phyloP scores from a whole-genome alignment of 1,140 invertebrate genomes.

The Leptonema lineaticorne region DNA sequence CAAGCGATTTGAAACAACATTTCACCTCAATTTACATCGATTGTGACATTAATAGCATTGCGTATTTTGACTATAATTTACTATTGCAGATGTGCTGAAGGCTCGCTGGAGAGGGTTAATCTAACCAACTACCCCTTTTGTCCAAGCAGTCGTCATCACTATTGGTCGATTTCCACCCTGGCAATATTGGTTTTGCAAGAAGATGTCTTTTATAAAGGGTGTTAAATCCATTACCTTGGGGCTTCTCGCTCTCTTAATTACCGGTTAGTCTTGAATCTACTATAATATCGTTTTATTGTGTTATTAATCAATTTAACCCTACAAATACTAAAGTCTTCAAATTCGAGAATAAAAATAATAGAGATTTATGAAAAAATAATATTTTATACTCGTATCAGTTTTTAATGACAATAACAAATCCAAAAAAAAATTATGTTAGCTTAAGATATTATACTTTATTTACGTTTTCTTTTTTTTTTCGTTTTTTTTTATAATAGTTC shows the following conservation, averaged over 20 bases:
- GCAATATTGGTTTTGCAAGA: neutral
- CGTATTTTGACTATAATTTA: neutral
- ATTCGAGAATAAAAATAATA: too few species aligned
- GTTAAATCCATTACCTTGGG: neutral
- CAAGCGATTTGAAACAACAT: too few species aligned
- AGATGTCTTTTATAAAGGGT: neutral
- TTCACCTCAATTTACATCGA: neutral
- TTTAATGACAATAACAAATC: neutral
- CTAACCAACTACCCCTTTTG: neutral
- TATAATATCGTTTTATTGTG: neutral
- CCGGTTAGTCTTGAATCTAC: constrained; percentile 13
- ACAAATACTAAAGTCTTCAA: too few species aligned
- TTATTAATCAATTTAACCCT: constrained; percentile 11
- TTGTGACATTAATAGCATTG: neutral
- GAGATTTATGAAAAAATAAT: neutral
- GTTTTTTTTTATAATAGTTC: constrained; percentile 53
- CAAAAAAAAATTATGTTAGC: neutral
- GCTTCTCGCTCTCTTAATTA: constrained; percentile 15
- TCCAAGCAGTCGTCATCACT: neutral
- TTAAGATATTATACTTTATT: neutral
- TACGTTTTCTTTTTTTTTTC: neutral
- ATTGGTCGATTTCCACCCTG: too few species aligned
- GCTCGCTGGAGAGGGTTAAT: constrained; percentile 5
- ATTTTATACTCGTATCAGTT: neutral
- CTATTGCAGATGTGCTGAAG: constrained; percentile 18